phyloP scores from a whole-genome alignment of 2,113 vertebrate genomes.

The Morone chrysops region DNA sequence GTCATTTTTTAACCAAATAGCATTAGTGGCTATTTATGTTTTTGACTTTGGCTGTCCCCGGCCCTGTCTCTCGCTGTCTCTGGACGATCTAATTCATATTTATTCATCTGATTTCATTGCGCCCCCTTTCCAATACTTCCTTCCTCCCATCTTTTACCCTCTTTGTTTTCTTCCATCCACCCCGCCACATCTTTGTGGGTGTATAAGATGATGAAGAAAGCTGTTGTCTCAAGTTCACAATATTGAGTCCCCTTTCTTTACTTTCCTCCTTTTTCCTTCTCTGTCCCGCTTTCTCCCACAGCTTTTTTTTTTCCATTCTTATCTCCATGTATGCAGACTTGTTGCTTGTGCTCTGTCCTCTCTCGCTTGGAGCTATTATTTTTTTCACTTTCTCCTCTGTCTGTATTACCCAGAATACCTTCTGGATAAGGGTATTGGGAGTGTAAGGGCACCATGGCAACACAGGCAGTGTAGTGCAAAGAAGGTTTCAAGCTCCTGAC shows the following conservation, averaged over 20 bases:
- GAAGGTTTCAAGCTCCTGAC: constrained; percentile 1
- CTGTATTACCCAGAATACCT: constrained; percentile 26
- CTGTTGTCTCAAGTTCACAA: not conserved
- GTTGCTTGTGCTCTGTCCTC: constrained; percentile 6
- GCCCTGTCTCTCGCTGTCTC: not conserved
- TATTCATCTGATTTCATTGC: constrained; percentile 37
- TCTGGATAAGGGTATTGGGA: constrained; percentile 3
- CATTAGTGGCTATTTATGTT: constrained; percentile 6
- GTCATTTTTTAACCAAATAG: not conserved
- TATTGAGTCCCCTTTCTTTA: not conserved
- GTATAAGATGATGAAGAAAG: constrained; percentile 23
- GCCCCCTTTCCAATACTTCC: not conserved
- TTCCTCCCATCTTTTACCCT: not conserved
- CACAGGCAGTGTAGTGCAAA: not conserved
- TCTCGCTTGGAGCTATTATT: not conserved
- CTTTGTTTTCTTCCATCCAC: not conserved
- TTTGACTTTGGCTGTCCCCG: constrained; percentile 37
- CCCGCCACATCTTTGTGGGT: not conserved
- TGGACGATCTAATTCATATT: constrained; percentile 37
- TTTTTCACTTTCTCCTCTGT: constrained; percentile 4
- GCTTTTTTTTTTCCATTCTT: constrained; percentile 11
- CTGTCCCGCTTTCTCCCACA: too few species aligned
- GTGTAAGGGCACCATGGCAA: constrained; percentile 48
- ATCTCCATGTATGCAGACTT: constrained; percentile 48
- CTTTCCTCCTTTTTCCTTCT: not conserved